Evolutionary conservation across 2,888 invertebrate species (phyloP), one percentile per base, ranked within the genome.

Genomic region (Lagria hirta): DNA sequence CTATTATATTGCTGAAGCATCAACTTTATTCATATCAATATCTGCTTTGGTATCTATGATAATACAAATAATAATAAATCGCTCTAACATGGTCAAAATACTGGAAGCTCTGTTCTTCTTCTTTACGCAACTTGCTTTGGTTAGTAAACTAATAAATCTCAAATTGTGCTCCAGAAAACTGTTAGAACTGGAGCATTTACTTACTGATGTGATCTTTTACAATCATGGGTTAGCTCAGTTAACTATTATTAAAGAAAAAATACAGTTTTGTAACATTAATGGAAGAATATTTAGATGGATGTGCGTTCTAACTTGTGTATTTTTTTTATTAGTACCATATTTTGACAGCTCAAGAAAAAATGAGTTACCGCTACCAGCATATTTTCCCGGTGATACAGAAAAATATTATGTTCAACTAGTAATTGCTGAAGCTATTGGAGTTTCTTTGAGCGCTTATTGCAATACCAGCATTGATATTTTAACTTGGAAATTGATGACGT

Each of bases 381-480:
- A 38, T 43, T 27, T 35, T 16, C 43, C 43, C 1, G 43, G 37
- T 6, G 38, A 43, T 13, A 28, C 28, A 4, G 13, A 7, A 10
- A 32, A 43, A n/a, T 12, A 43, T 10, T 48, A 43, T 14, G 17
- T 6, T 11, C 11, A 10, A 5, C 43, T 37, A 0, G 18, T 28
- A 17, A 14, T 27, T 28, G 13, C 34, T 8, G 43, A 48, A 32
- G 17, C 33, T n/a, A 4, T 43, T 1, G 34, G 36, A 29, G 13
- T 48, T n/a, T 18, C 27, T 11, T 29, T 38, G 4, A 48, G 42
- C 20, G 48, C 48, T 22, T 43, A 37, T 15, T 24, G 32, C 6
- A 48, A 48, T 11, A 30, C 38, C n/a, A 22, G 21, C 7, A 33
- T 38, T 21, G 48, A 48, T 23, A 32, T 37, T 21, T 4, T 38